Evolutionary conservation across 2,797 vertebrate species (phyloP), one percentile per base, ranked within the genome.

Genomic region (Syngnathus acus): DNA sequence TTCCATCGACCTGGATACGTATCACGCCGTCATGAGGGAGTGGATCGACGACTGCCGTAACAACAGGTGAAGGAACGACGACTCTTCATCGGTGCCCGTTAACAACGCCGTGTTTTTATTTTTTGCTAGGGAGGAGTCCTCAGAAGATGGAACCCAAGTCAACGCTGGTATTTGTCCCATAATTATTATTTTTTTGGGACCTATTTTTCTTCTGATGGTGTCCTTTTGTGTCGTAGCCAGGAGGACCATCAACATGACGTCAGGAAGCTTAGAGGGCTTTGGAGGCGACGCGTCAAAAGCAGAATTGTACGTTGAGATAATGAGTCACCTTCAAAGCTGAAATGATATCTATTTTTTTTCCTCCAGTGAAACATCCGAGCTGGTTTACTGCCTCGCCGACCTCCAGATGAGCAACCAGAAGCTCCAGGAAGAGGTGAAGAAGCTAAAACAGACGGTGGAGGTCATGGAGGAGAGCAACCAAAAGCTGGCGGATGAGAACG

Each of bases 331-430:
- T 26, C 26, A 26, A 26, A 26, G 26, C 1, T 26, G 26, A 26
- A 26, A 26, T 26, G 1, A 26, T 26, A 26, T 26, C 26, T 47
- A 5, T 1, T 72, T 62, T 68, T 70, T 87, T 79, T n/a, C 8
- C 50, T 77, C 10, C 67, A 99, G 95, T 66, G 95, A 96, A 80
- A 92, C 91, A 0, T 93, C 94, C 5, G 95, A 95, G 71, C 81
- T 98, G 81, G 92, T 97, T 37, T 88, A 87, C 53, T 94, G 91
- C 1, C 75, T 94, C 6, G 89, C 93, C 0, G 94, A 97, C 74
- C 90, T 96, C 53, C 92, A 94, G 83, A 92, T 93, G 86, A 93
- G 85, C 78, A 95, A 95, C 72, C 91, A 93, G 61, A 95, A 94
- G 61, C 87, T 97, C 21, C 91, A 93, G 71, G 91, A 94, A n/a